These are phyloP conservation scores for Argopecten irradians DNA, from an alignment of 1,140 invertebrate genomes.

Conservation along the genomic window DNA sequence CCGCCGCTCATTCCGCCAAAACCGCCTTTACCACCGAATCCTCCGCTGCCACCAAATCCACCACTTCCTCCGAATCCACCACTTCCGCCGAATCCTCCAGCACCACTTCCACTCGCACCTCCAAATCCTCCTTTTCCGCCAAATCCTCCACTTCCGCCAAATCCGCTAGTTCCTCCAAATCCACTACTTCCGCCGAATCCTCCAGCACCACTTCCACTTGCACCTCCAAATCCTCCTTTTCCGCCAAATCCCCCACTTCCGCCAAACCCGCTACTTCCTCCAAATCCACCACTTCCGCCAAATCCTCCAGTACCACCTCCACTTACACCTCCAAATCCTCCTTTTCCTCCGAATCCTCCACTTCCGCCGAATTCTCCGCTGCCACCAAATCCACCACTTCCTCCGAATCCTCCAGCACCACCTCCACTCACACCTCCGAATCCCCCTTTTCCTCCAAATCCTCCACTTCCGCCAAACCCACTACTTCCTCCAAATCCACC, in stretches of 20 bases:
- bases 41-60: constrained; percentile 12
- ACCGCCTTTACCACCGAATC: neutral
- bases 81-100: neutral
- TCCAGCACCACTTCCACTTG: neutral
- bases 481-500: neutral
- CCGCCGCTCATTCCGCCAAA: too few species aligned
- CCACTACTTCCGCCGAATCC: neutral
- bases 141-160: neutral
- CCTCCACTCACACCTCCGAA: neutral
- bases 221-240: neutral
- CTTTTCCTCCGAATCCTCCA: neutral
- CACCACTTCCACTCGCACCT: neutral
- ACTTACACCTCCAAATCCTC: neutral
- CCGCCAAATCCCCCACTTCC: neutral
- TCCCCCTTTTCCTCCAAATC: neutral
- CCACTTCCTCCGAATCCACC: neutral
- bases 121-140: neutral
- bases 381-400: neutral
- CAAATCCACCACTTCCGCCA: neutral
- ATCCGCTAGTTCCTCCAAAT: neutral
- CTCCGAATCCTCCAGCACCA: neutral
- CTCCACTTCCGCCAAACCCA: neutral
- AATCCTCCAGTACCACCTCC: neutral
- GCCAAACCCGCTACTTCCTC: neutral
- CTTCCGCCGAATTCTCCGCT: neutral